Percentiles rank a stretch among this genome's conserved stretches.
These are phyloP conservation scores for Phlogophora meticulosa DNA, from an alignment of 2,888 invertebrate genomes.

Conservation along the genomic window DNA sequence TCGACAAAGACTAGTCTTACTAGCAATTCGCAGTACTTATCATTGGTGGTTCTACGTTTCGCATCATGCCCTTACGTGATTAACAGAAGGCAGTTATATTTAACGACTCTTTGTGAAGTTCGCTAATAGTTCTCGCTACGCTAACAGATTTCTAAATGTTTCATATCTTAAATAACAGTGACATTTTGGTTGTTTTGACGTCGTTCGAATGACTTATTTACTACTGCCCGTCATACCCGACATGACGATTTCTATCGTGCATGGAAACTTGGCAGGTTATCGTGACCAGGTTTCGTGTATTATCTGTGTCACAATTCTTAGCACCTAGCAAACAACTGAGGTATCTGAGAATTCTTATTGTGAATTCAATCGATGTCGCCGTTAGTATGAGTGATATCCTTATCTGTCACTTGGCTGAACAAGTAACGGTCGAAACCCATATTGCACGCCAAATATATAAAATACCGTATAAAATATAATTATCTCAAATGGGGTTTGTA, in stretches of 20 bases:
- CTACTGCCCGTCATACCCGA: slow-evolving; percentile 10
- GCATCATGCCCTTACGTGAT: slow-evolving; percentile 81
- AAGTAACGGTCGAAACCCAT: slow-evolving; percentile 84
- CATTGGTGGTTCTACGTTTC: slow-evolving; percentile 74
- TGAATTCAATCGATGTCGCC: slow-evolving; percentile 80
- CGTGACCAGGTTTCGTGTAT: slow-evolving; percentile 31
- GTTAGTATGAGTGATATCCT: slow-evolving; percentile 83
- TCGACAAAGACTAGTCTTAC: slow-evolving; percentile 58
- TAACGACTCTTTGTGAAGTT: slow-evolving; percentile 88
- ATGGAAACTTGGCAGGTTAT: slow-evolving; percentile 37
- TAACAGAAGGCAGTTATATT: slow-evolving; percentile 84
- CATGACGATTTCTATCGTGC: slow-evolving; percentile 46
- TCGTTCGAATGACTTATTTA: slow-evolving; percentile 40
- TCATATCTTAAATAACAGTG: slow-evolving; percentile 60
- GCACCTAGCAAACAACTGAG: slow-evolving; percentile 44
- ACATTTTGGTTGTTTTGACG: slow-evolving; percentile 52
- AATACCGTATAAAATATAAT: slow-evolving; percentile 84
- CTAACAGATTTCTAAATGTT: slow-evolving; percentile 78
- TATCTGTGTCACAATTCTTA: slow-evolving; percentile 59
- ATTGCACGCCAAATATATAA: slow-evolving; percentile 78
- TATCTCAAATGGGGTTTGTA: slow-evolving; percentile 84
- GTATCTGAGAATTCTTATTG: slow-evolving; percentile 73
- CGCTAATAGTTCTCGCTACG: slow-evolving; percentile 79
- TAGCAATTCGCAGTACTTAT: slow-evolving; percentile 77
- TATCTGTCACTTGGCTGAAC: slow-evolving; percentile 82